Evolutionary conservation across 2,113 vertebrate species (phyloP), one percentile per base, ranked within the genome.

Genomic region (Crocuta crocuta): DNA sequence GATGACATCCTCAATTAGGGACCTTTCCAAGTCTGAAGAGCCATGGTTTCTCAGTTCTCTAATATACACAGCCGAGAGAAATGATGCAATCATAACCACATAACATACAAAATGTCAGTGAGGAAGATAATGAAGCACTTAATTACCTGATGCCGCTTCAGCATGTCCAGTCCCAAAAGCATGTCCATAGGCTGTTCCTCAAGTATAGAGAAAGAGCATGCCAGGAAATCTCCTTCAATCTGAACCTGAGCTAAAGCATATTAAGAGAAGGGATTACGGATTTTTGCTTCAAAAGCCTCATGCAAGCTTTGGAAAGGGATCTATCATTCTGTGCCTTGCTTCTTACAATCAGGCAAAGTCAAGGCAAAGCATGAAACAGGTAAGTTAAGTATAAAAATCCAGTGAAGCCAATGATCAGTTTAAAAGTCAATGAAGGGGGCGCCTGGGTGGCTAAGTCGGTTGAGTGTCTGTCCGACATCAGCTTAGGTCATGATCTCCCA

Each of bases 111-210:
- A 68, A 88, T 74, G 31, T 16, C 35, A 23, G 26, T 0, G 13
- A 12, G 9, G 50, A 66, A 39, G 12, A 35, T 24, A 39, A 39
- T 0, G 4, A 24, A 19, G 71, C 2, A 4, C 39, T 82, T 65
- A n/a, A 48, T 87, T 98, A 99, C 99, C 99, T 99, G 99, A 95
- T 99, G 99, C 98, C 99, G 99, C 98, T 99, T 99, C 43, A 99
- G 99, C 99, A 99, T 99, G 98, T 99, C 99, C 97, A 99, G 99
- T 63, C 99, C 99, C 39, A 99, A 99, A 63, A 99, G 99, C 99
- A 99, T 99, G 98, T 99, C 99, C 99, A 99, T 99, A 28, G 99
- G 99, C 98, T 99, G 99, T 93, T 99, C 99, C 98, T 99, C 99
- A 73, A 99, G 99, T 98, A 99, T 99, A 10, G 99, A 99, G 98